phyloP scores from a whole-genome alignment of 2,888 invertebrate genomes.

The Phoenoteleia sp. region DNA sequence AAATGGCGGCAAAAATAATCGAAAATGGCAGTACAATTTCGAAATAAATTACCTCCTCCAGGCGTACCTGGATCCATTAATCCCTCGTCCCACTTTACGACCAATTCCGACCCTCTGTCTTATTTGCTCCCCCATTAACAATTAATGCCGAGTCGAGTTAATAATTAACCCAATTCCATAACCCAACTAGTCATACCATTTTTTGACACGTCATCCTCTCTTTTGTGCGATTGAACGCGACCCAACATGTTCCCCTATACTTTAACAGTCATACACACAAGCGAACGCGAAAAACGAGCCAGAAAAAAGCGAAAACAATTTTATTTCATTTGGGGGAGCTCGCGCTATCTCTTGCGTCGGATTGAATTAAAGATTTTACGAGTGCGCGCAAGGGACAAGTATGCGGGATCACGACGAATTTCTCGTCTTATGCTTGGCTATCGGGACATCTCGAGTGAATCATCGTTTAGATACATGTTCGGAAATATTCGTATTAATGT shows the following conservation, averaged over 20 bases:
- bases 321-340: constrained; percentile 64
- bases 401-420: constrained; percentile 57
- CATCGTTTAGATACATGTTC: constrained; percentile 43
- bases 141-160: constrained; percentile 45
- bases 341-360: constrained; percentile 48
- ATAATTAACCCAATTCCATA: constrained; percentile 59
- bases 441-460: constrained; percentile 51
- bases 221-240: constrained; percentile 12
- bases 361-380: constrained; percentile 71
- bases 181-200: constrained; percentile 18
- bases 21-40: constrained; percentile 2
- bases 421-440: constrained; percentile 25
- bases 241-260: background rate
- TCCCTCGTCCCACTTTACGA: constrained; percentile 19
- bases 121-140: constrained; percentile 42
- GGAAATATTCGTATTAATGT: constrained; percentile 66
- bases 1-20: background rate
- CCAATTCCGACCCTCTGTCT: constrained; percentile 49
- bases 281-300: background rate
- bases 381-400: constrained; percentile 49
- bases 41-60: constrained; percentile 8
- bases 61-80: constrained; percentile 45
- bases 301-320: constrained; percentile 58
- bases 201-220: constrained; percentile 53
- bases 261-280: background rate